These are phyloP conservation scores for Sebastolobus alascanus DNA, from an alignment of 2,797 vertebrate species.

Conservation along the genomic window DNA sequence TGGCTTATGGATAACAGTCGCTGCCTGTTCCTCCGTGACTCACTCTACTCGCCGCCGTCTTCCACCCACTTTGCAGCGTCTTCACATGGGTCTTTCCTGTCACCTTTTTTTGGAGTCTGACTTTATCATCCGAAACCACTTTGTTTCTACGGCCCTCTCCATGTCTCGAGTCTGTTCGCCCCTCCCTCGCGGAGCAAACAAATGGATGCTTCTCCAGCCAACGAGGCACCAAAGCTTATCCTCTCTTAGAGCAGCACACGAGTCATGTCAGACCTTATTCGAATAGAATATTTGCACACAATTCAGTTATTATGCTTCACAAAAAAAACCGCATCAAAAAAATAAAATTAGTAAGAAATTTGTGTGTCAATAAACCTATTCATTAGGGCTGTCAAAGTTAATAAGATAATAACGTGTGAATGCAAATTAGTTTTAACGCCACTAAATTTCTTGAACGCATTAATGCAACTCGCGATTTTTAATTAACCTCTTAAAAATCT, in stretches of 20 bases:
- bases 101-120: constrained; percentile 22
- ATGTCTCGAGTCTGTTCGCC: constrained; percentile 1
- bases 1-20: constrained; percentile 49
- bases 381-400: too few relatives aligned
- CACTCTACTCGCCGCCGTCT: constrained; percentile 29
- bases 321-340: neutral
- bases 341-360: neutral
- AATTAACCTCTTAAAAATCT: too few relatives aligned
- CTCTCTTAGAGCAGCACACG: constrained; percentile 42
- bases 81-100: constrained; percentile 18
- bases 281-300: neutral
- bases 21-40: constrained; percentile 52
- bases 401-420: too few relatives aligned
- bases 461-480: too few relatives aligned
- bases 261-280: constrained; percentile 32
- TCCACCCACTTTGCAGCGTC: constrained; percentile 37
- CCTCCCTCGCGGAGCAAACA: constrained; percentile 40
- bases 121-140: constrained; percentile 39
- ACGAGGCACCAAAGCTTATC: constrained; percentile 51
- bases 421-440: too few relatives aligned
- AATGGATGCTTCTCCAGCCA: constrained; percentile 60
- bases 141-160: neutral
- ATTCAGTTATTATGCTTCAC: constrained; percentile 12
- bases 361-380: neutral
- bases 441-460: too few relatives aligned